Conservation (phyloP, 1,140 invertebrate genomes). For the Drosophila ananassae region DNA sequence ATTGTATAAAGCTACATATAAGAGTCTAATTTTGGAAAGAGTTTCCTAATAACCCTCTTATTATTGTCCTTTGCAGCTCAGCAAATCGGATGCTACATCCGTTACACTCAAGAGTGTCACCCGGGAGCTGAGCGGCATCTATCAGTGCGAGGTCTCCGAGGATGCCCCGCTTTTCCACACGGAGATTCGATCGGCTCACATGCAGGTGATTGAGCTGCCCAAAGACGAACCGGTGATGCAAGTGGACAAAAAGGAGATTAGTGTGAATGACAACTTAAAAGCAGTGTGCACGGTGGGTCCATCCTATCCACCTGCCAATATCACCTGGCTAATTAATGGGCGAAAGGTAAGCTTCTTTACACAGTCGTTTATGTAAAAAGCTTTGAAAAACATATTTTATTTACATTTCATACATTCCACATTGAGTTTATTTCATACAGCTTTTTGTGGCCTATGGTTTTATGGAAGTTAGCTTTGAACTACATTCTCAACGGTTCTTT, state of each 20-base stretch:
- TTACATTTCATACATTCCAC: too few relatives aligned
- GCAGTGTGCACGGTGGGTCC: conserved; percentile 85
- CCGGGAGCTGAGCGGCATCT: conserved; percentile 87
- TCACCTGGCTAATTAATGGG: conserved; percentile 89
- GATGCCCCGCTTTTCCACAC: conserved; percentile 90
- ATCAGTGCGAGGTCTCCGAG: conserved; percentile 90
- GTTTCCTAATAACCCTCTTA: not conserved
- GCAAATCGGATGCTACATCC: conserved; percentile 86
- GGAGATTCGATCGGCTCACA: conserved; percentile 87
- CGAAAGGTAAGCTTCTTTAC: conserved; percentile 85
- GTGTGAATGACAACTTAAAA: conserved; percentile 78
- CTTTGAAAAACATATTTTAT: too few relatives aligned
- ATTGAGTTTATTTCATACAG: too few relatives aligned
- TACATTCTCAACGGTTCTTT: too few relatives aligned
- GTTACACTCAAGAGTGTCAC: conserved; percentile 87
- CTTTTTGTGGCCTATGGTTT: too few relatives aligned
- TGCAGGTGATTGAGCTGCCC: conserved; percentile 86
- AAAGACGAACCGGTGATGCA: conserved; percentile 81
- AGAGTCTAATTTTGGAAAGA: not conserved
- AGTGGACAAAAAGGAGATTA: conserved; percentile 81
- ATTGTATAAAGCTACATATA: too few relatives aligned
- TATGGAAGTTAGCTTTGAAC: too few relatives aligned
- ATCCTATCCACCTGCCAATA: conserved; percentile 88
- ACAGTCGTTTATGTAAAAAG: not conserved
- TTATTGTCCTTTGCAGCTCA: conserved; percentile 84